A percentile compares a stretch with the other conserved stretches of the same genome.
Conservation (phyloP, 64 coral and sea anemone species). For the Hydrozoanthus tunicans region DNA sequence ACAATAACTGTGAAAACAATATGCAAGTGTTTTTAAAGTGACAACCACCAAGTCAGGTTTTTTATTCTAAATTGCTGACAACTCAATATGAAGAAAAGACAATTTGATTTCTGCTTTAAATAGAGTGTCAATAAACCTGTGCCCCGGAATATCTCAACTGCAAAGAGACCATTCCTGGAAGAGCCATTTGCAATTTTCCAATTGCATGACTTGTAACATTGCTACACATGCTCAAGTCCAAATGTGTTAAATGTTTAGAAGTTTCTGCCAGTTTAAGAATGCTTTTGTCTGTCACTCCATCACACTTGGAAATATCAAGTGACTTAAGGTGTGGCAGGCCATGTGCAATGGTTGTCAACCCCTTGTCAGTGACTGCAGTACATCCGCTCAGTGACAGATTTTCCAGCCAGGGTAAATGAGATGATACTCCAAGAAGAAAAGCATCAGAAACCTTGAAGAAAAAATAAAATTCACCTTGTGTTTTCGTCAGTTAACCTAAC, state of each 20-base stretch:
- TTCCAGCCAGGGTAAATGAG: slow-evolving; percentile 51
- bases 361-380: slow-evolving; percentile 61
- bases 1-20: not conserved
- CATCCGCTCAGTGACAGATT: slow-evolving; percentile 78
- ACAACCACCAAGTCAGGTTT: no score
- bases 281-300: slow-evolving; percentile 67
- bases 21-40: no score
- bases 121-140: not conserved
- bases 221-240: slow-evolving; percentile 91
- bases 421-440: slow-evolving; percentile 53
- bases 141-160: slow-evolving; percentile 86
- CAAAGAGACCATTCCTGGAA: slow-evolving; percentile 76
- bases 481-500: not conserved
- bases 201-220: slow-evolving; percentile 70
- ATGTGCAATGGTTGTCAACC: slow-evolving; percentile 62
- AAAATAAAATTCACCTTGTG: not conserved
- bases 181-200: slow-evolving; percentile 57
- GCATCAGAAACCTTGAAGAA: slow-evolving; percentile 75
- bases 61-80: no score
- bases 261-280: slow-evolving; percentile 63
- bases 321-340: slow-evolving; percentile 56
- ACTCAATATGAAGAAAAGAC: no score
- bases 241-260: slow-evolving; percentile 56
- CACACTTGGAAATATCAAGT: slow-evolving; percentile 87
- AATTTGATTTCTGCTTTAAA: not conserved